Evolutionary conservation across 1,140 invertebrate genomes (phyloP).

Genomic region (Dendrolimus kikuchii): DNA sequence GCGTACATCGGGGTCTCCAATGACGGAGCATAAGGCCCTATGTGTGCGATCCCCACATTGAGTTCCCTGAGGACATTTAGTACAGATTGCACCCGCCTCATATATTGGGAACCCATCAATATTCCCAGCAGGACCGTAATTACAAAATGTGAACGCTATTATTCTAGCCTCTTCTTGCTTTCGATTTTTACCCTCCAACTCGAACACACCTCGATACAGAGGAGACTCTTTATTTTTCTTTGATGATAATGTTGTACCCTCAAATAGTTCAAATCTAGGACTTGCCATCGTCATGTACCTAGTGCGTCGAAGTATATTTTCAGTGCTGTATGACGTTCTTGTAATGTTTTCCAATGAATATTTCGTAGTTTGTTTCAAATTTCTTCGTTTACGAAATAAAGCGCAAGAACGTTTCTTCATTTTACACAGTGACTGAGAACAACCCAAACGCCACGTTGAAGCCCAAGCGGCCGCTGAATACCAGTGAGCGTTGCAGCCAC

Average conservation of each 20-base stretch:
- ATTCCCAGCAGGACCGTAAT: constrained; percentile 61
- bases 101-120: constrained; percentile 61
- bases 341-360: constrained; percentile 16
- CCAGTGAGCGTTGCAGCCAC: constrained; percentile 56
- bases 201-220: constrained; percentile 35
- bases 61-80: constrained; percentile 53
- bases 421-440: constrained; percentile 55
- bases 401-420: constrained; percentile 40
- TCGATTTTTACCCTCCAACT: constrained; percentile 17
- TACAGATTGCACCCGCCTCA: constrained; percentile 42
- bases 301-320: constrained; percentile 43
- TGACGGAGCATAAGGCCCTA: constrained; percentile 44
- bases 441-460: constrained; percentile 57
- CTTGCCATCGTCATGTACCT: constrained; percentile 31
- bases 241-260: constrained; percentile 12
- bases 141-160: constrained; percentile 56
- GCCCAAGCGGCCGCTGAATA: constrained; percentile 57
- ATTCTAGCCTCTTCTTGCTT: constrained; percentile 33
- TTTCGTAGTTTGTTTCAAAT: not conserved
- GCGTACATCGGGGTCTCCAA: constrained; percentile 40
- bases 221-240: constrained; percentile 27
- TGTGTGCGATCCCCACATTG: constrained; percentile 45
- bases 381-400: constrained; percentile 35
- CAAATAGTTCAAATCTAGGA: constrained; percentile 30
- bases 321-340: constrained; percentile 16